phyloP scores from a whole-genome alignment of 2,888 invertebrate species.

The Hypomecis atomaria region DNA sequence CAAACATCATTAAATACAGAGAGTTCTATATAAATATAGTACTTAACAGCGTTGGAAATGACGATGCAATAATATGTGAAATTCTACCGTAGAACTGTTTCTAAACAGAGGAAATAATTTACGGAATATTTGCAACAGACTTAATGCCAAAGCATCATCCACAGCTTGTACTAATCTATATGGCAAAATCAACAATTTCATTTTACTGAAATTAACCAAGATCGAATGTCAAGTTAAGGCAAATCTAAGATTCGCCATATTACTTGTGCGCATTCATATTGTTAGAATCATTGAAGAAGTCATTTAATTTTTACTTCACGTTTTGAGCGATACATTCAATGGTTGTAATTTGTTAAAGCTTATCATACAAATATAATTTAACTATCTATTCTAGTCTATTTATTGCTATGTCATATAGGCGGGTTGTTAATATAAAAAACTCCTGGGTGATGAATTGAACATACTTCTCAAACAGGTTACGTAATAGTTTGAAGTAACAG shows the following conservation, averaged over 20 bases:
- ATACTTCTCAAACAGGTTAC: conserved; percentile 42
- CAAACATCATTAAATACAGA: no score
- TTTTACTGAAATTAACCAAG: conserved; percentile 21
- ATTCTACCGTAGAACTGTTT: no score
- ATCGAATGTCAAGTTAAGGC: conserved; percentile 40
- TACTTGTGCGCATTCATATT: conserved; percentile 65
- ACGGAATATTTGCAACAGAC: neutral
- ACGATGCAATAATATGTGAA: no score
- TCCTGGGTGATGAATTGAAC: conserved; percentile 70
- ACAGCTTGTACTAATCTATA: conserved; percentile 28
- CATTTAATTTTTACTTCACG: conserved; percentile 30
- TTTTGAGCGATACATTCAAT: conserved; percentile 41
- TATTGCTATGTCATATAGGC: conserved; percentile 84
- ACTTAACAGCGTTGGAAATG: no score
- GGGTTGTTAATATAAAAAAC: conserved; percentile 76
- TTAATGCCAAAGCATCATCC: conserved; percentile 19
- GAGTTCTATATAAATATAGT: no score
- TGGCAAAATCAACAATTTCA: conserved; percentile 33
- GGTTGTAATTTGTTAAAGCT: conserved; percentile 42
- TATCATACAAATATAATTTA: conserved; percentile 58
- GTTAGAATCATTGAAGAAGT: conserved; percentile 28
- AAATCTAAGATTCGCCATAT: conserved; percentile 41
- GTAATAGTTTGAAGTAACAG: conserved; percentile 33
- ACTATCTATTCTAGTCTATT: conserved; percentile 81
- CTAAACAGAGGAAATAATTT: no score